Evolutionary conservation across 2,888 invertebrate genomes (phyloP).

Genomic region (Amiota mariae): DNA sequence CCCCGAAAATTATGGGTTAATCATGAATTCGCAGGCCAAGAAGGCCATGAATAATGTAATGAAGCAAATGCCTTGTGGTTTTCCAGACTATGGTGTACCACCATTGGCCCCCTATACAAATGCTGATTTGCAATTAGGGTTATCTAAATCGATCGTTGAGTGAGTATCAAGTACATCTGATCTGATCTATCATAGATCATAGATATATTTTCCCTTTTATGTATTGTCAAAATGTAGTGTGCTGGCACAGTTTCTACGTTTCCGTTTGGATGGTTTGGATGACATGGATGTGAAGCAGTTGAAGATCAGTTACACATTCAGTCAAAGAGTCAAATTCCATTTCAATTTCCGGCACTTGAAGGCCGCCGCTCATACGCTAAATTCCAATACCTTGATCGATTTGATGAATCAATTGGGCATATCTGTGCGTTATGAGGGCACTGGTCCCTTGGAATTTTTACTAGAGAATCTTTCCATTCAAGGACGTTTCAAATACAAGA

Average conservation of each 20-base stretch:
- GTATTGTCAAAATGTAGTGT: constrained; percentile 42
- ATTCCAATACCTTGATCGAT: constrained; percentile 59
- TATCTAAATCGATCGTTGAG: constrained; percentile 58
- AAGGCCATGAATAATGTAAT: constrained; percentile 55
- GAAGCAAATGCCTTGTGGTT: constrained; percentile 69
- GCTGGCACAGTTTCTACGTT: constrained; percentile 58
- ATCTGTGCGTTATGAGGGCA: constrained; percentile 61
- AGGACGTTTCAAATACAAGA: constrained; percentile 69
- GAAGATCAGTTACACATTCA: constrained; percentile 63
- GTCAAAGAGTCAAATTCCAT: constrained; percentile 63
- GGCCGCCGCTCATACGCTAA: constrained; percentile 54
- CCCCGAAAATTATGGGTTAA: constrained; percentile 55
- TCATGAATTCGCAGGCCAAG: constrained; percentile 63
- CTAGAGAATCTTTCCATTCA: constrained; percentile 61
- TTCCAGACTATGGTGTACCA: constrained; percentile 63
- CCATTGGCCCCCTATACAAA: constrained; percentile 69
- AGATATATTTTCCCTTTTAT: not conserved
- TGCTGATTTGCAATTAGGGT: constrained; percentile 58
- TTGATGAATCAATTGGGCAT: constrained; percentile 58
- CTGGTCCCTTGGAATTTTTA: constrained; percentile 60
- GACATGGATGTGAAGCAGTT: constrained; percentile 61
- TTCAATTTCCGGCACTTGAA: constrained; percentile 56
- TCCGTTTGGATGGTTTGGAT: constrained; percentile 69
- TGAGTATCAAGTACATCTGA: constrained; percentile 49
- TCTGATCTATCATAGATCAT: not conserved